A percentile compares a stretch with the other conserved stretches of the same genome.
These are phyloP conservation scores for Rambutsinella grinnellia DNA, from an alignment of 2,888 invertebrate genomes.

Conservation along the genomic window DNA sequence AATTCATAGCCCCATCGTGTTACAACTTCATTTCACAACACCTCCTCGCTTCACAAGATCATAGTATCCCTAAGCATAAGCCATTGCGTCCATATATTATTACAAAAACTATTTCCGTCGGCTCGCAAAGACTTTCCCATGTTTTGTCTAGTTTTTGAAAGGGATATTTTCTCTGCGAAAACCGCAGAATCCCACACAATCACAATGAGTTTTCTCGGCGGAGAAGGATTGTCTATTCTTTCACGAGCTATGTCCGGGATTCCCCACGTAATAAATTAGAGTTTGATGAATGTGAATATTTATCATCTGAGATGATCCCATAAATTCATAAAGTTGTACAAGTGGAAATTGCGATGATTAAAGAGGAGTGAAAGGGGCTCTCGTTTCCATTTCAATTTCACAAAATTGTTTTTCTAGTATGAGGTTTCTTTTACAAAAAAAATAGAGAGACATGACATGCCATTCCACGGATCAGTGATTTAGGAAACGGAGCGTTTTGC, in stretches of 20 bases:
- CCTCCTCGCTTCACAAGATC: not conserved
- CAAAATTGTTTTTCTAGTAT: not conserved
- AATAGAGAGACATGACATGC: not conserved
- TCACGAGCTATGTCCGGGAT: not conserved
- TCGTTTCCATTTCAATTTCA: constrained; percentile 29
- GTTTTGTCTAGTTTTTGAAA: not conserved
- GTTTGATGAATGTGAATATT: constrained; percentile 55
- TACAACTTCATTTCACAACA: not conserved
- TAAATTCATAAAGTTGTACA: constrained; percentile 51
- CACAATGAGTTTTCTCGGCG: not conserved
- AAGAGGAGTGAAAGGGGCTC: constrained; percentile 20
- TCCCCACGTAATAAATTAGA: constrained; percentile 39
- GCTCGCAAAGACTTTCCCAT: not conserved
- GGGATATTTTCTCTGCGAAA: not conserved
- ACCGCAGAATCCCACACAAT: not conserved
- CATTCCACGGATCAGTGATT: not conserved
- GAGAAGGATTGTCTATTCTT: not conserved
- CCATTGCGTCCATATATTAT: not conserved
- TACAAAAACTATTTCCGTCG: not conserved
- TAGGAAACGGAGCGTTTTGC: too few species aligned
- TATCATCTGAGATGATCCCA: constrained; percentile 47
- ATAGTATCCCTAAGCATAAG: not conserved
- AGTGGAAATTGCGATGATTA: constrained; percentile 44
- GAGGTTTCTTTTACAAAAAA: too few species aligned
- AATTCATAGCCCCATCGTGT: not conserved